Conservation (phyloP, 2,888 invertebrate species). For the Trilocha varians region DNA sequence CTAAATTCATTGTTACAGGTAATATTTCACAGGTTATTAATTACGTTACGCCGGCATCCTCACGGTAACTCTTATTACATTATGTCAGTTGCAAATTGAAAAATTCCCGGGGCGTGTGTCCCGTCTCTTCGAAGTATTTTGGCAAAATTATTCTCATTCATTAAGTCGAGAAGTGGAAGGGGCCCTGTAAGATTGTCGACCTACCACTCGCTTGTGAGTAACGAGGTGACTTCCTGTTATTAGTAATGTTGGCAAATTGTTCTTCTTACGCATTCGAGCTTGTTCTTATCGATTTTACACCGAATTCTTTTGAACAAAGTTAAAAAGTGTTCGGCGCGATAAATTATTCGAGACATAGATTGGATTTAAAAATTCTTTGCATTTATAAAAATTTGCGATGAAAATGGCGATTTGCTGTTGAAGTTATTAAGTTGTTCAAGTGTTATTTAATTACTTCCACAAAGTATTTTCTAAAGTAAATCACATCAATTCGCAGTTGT, state of each 20-base stretch:
- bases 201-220: slow-evolving; percentile 67
- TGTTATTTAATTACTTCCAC: too few species aligned
- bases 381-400: too few species aligned
- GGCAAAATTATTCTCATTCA: slow-evolving; percentile 72
- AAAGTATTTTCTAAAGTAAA: too few species aligned
- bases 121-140: slow-evolving; percentile 70
- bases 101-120: slow-evolving; percentile 72
- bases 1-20: slow-evolving; percentile 71
- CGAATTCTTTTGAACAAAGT: slow-evolving; percentile 11
- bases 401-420: too few species aligned
- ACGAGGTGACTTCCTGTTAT: slow-evolving; percentile 70
- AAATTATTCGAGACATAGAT: neutral
- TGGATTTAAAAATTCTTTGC: neutral
- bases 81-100: slow-evolving; percentile 73
- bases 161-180: slow-evolving; percentile 68
- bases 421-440: too few species aligned
- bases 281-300: slow-evolving; percentile 34
- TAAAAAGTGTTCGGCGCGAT: neutral
- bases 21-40: slow-evolving; percentile 73
- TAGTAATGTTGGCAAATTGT: slow-evolving; percentile 67
- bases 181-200: slow-evolving; percentile 63
- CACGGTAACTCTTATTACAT: slow-evolving; percentile 71
- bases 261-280: slow-evolving; percentile 52
- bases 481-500: neutral
- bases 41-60: slow-evolving; percentile 66